Evolutionary conservation across 2,888 invertebrate genomes (phyloP).

Genomic region (Drosophila fungiperda): DNA sequence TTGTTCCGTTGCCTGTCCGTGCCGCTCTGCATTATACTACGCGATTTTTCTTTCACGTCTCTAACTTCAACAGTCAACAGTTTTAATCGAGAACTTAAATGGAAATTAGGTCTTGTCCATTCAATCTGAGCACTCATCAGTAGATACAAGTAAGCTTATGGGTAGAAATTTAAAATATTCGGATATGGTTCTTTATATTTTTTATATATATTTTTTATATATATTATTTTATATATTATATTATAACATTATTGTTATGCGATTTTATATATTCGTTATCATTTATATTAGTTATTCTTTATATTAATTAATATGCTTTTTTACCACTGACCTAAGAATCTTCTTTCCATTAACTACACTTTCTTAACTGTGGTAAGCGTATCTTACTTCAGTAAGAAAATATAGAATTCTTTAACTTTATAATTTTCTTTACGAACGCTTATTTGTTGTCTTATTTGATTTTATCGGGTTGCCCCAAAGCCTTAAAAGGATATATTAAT

Average conservation of each 20-base stretch:
- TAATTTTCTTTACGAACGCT: neutral
- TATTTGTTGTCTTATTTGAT: neutral
- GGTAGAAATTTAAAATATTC: neutral
- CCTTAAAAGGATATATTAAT: neutral
- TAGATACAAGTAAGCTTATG: conserved; percentile 11
- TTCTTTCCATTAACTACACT: neutral
- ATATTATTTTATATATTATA: too few species aligned
- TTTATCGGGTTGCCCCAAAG: neutral
- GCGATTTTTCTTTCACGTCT: conserved; percentile 56
- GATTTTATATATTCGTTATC: neutral
- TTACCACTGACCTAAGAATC: neutral
- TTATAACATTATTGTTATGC: too few species aligned
- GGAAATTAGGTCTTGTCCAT: neutral
- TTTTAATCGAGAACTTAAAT: conserved; percentile 1
- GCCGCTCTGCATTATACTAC: conserved; percentile 10
- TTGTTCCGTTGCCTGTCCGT: conserved; percentile 18
- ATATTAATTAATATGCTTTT: neutral
- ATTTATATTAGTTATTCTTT: neutral
- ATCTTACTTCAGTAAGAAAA: neutral
- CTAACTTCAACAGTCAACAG: conserved; percentile 20
- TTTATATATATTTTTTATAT: too few species aligned
- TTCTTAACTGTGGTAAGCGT: neutral
- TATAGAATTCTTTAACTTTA: neutral
- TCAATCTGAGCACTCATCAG: neutral
- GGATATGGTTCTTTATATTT: neutral